Percentiles rank a stretch among this genome's conserved stretches.
phyloP scores from a whole-genome alignment of 1,140 invertebrate genomes.

The Megalopta genalis region DNA sequence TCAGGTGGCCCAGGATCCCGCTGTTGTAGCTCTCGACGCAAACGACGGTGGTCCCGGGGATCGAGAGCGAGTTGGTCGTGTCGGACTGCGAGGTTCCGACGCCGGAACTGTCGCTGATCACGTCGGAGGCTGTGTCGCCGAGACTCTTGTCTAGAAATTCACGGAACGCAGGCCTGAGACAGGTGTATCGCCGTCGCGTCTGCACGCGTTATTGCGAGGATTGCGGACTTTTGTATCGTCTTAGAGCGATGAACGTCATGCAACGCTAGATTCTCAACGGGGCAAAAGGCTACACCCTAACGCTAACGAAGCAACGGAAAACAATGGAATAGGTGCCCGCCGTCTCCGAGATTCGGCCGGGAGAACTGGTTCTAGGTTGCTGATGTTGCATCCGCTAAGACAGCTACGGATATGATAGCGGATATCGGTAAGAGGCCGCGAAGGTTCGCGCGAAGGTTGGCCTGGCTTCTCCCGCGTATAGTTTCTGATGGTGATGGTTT shows the following conservation, averaged over 20 bases:
- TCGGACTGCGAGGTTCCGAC: slow-evolving; percentile 93
- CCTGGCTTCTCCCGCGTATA: slow-evolving; percentile 37
- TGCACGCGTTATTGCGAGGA: too few species aligned
- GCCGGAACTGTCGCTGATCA: slow-evolving; percentile 93
- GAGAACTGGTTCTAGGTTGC: slow-evolving; percentile 7
- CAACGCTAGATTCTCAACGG: slow-evolving; percentile 41
- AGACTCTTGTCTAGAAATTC: slow-evolving; percentile 89
- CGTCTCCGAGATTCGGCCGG: neutral
- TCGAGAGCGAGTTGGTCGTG: slow-evolving; percentile 88
- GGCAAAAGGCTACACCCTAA: slow-evolving; percentile 18
- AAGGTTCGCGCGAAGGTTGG: neutral
- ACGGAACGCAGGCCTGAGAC: slow-evolving; percentile 31
- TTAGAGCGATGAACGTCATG: slow-evolving; percentile 52
- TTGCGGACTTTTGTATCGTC: neutral
- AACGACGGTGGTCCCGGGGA: slow-evolving; percentile 91
- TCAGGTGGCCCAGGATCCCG: slow-evolving; percentile 87
- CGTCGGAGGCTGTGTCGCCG: slow-evolving; percentile 90
- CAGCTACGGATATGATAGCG: too few species aligned
- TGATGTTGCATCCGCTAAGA: slow-evolving; percentile 21
- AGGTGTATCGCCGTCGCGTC: neutral
- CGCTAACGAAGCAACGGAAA: neutral
- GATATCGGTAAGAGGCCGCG: too few species aligned
- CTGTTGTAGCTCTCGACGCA: slow-evolving; percentile 91
- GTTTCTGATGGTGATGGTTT: slow-evolving; percentile 76
- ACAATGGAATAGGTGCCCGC: neutral